phyloP scores from a whole-genome alignment of 2,797 vertebrate species.

The Luscinia megarhynchos region DNA sequence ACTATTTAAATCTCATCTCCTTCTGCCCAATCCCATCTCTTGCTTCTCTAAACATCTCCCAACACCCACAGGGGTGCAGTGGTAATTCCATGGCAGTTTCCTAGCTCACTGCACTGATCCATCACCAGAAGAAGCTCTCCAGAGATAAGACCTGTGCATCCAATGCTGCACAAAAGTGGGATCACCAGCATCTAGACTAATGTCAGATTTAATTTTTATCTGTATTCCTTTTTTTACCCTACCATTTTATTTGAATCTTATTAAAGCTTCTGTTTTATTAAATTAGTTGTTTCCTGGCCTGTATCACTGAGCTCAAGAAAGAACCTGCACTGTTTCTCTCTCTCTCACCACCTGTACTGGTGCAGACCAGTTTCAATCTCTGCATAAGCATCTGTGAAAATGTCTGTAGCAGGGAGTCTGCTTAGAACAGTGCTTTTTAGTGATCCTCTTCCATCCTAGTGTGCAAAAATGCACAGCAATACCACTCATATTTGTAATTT shows the following conservation, averaged over 20 bases:
- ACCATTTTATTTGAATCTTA: not conserved
- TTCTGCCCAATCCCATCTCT: not conserved
- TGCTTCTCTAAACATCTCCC: not conserved
- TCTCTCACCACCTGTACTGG: rapidly evolving
- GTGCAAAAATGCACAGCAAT: not conserved
- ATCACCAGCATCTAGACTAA: not conserved
- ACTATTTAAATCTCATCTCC: not conserved
- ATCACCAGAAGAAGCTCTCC: not conserved
- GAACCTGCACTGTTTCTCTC: not conserved
- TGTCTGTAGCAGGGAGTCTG: not conserved
- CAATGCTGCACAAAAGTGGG: rapidly evolving
- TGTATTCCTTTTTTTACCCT: not conserved
- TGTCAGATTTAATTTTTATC: not conserved
- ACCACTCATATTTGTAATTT: not conserved
- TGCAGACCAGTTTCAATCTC: not conserved
- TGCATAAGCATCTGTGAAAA: not conserved
- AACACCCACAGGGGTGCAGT: not conserved
- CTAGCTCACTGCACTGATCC: rapidly evolving
- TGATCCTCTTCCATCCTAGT: not conserved
- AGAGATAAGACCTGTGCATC: not conserved
- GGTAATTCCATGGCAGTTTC: not conserved
- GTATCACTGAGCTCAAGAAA: not conserved
- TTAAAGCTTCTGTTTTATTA: not conserved
- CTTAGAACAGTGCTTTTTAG: not conserved
- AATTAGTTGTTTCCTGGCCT: not conserved